A percentile compares a stretch with the other conserved stretches of the same genome.
Evolutionary conservation across 2,113 vertebrate genomes (phyloP).

Genomic region (Phaethon lepturus): DNA sequence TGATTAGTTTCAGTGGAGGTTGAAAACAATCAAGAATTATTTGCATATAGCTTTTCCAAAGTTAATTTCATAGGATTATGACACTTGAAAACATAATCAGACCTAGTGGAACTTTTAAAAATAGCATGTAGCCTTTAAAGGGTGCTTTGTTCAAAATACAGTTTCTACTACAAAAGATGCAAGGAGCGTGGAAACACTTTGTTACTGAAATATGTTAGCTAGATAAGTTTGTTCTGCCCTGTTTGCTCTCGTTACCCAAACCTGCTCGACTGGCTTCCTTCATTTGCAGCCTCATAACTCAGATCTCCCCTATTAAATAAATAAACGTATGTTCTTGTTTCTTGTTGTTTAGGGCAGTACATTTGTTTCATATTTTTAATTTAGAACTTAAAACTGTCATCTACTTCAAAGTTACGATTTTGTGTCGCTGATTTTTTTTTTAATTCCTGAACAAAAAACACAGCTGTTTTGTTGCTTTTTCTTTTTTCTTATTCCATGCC

Average conservation of each 20-base stretch:
- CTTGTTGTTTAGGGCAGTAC: background rate
- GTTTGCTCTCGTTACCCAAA: background rate
- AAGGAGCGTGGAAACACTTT: background rate
- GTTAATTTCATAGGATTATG: background rate
- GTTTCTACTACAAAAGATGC: background rate
- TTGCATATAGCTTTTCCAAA: background rate
- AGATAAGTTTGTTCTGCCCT: background rate
- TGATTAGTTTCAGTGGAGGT: background rate
- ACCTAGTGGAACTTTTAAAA: background rate
- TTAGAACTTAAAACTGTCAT: background rate
- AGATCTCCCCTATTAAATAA: background rate
- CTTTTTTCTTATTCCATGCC: background rate
- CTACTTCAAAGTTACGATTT: background rate
- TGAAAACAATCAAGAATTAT: background rate
- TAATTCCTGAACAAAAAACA: background rate
- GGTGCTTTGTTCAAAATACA: background rate
- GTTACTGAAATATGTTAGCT: background rate
- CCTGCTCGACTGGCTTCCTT: background rate
- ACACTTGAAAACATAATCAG: background rate
- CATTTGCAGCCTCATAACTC: background rate
- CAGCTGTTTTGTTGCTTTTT: background rate
- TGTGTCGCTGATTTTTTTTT: background rate
- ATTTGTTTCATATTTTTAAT: background rate
- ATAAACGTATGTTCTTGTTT: background rate
- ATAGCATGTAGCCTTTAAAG: background rate